phyloP scores from a whole-genome alignment of 2,113 vertebrate genomes.

The Cariama cristata region DNA sequence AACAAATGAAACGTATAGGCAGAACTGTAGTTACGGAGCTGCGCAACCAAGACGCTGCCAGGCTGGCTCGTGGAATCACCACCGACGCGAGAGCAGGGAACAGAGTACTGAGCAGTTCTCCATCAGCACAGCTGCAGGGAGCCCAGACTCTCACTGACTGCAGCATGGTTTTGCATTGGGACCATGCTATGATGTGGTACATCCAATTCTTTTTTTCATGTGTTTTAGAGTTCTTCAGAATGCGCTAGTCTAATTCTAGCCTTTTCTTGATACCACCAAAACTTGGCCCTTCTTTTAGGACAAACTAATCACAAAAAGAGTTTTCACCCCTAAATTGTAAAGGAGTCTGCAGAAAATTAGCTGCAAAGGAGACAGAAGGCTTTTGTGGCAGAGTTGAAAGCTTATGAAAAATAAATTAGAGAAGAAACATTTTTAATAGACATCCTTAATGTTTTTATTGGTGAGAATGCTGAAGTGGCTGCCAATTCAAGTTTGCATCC shows the following conservation, averaged over 20 bases:
- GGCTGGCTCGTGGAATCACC: neutral
- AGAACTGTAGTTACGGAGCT: neutral
- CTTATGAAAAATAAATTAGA: slow-evolving; percentile 49
- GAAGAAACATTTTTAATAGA: slow-evolving; percentile 62
- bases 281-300: neutral
- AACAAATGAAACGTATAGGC: neutral
- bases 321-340: neutral
- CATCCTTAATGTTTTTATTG: slow-evolving; percentile 61
- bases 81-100: neutral
- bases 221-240: neutral
- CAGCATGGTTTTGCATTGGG: neutral
- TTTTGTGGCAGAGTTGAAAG: slow-evolving; percentile 49
- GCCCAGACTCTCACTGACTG: neutral
- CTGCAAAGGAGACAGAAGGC: neutral
- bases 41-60: fast-evolving
- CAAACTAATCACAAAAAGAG: neutral
- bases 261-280: neutral
- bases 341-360: neutral
- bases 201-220: neutral
- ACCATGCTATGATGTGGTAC: neutral
- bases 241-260: neutral
- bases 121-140: neutral
- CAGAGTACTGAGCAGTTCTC: neutral
- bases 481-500: slow-evolving; percentile 57
- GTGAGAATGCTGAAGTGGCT: slow-evolving; percentile 40